These are phyloP conservation scores for Spermophilus dauricus DNA, from an alignment of 2,113 vertebrate species.

Conservation along the genomic window DNA sequence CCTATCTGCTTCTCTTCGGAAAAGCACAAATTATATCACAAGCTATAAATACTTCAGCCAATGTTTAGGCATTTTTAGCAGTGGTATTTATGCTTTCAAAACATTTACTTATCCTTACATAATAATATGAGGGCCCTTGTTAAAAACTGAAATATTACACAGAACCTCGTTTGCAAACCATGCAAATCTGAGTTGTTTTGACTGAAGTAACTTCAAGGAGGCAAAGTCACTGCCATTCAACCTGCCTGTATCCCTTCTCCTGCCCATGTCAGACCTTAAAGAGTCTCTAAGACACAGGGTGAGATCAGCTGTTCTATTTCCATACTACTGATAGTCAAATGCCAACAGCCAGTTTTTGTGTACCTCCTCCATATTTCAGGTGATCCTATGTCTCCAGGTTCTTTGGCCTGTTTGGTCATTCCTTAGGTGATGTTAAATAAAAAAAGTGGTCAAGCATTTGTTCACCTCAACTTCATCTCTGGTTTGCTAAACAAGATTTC, in stretches of 20 bases:
- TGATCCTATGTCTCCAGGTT: background rate
- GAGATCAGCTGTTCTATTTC: background rate
- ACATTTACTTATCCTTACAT: background rate
- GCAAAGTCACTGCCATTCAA: background rate
- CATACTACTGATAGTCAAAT: background rate
- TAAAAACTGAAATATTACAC: background rate
- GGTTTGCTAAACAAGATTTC: slow-evolving; percentile 31
- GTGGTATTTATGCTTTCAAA: background rate
- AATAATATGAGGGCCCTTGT: background rate
- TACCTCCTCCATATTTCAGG: background rate
- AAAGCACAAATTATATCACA: background rate
- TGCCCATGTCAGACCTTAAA: background rate
- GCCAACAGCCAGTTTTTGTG: background rate
- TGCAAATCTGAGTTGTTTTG: background rate
- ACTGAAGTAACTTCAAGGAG: background rate
- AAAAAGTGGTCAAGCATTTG: background rate
- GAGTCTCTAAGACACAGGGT: background rate
- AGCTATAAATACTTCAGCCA: background rate
- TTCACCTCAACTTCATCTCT: background rate
- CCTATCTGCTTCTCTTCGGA: background rate
- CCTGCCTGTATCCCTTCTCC: background rate
- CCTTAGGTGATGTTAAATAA: background rate
- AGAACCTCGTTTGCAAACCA: background rate
- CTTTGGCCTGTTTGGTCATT: background rate
- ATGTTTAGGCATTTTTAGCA: background rate